Percentiles rank a stretch among this genome's conserved stretches.
These are phyloP conservation scores for Cistogaster globosa DNA, from an alignment of 2,888 invertebrate genomes.

Conservation along the genomic window DNA sequence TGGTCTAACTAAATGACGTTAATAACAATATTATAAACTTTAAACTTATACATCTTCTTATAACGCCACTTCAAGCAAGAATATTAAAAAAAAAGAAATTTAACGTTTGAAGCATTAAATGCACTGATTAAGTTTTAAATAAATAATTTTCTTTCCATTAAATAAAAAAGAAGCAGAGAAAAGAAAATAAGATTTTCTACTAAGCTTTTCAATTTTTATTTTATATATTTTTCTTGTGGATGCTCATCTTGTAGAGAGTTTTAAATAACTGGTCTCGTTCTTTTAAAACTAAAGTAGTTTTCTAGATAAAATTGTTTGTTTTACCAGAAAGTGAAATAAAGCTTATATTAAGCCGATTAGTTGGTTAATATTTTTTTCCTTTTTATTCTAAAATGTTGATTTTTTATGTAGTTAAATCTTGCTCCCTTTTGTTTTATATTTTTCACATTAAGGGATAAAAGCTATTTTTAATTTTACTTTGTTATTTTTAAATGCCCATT, in stretches of 20 bases:
- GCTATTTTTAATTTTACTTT: background rate
- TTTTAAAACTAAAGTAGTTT: slow-evolving; percentile 19
- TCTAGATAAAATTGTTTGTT: slow-evolving; percentile 42
- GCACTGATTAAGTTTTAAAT: slow-evolving; percentile 40
- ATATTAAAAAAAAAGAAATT: too few species aligned
- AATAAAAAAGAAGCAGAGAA: background rate
- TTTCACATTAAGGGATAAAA: slow-evolving; percentile 9
- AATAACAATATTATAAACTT: too few species aligned
- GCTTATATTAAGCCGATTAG: slow-evolving; percentile 65
- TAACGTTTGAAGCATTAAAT: slow-evolving; percentile 11
- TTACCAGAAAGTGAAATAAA: slow-evolving; percentile 64
- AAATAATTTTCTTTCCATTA: slow-evolving; percentile 36
- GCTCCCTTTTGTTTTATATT: background rate
- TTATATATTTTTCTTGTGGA: background rate
- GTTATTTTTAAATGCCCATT: too few species aligned
- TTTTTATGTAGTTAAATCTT: background rate
- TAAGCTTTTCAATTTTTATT: slow-evolving; percentile 37
- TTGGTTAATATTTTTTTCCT: slow-evolving; percentile 24
- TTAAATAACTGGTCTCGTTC: slow-evolving; percentile 22
- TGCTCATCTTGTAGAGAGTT: slow-evolving; percentile 31
- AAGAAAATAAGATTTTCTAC: slow-evolving; percentile 25
- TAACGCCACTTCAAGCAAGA: too few species aligned
- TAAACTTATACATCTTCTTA: too few species aligned
- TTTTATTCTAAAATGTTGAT: slow-evolving; percentile 9
- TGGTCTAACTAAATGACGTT: too few species aligned